Percentiles rank a stretch among this genome's conserved stretches.
Evolutionary conservation across 1,140 invertebrate species (phyloP).

Genomic region (Bombus difficillimus): DNA sequence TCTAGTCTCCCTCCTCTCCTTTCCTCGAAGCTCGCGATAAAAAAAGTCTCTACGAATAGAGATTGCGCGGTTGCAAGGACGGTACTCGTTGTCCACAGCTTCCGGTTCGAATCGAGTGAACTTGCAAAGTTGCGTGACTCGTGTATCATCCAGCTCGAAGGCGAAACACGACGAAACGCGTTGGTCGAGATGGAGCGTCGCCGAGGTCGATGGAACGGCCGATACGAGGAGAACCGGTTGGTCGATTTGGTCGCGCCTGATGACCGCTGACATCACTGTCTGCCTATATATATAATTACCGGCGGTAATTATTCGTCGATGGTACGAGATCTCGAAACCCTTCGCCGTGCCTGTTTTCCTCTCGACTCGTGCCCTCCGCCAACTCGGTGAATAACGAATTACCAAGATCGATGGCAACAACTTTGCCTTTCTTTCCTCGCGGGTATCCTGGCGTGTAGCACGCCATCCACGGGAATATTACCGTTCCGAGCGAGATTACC

Average conservation of each 20-base stretch:
- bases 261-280: constrained; percentile 26
- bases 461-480: constrained; percentile 16
- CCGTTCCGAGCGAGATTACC: neutral
- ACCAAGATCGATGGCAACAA: constrained; percentile 36
- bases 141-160: neutral
- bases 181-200: neutral
- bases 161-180: neutral
- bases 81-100: neutral
- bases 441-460: neutral
- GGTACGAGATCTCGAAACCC: neutral
- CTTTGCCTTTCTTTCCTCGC: constrained; percentile 30
- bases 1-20: too few species aligned
- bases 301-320: constrained; percentile 10
- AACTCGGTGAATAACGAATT: constrained; percentile 45
- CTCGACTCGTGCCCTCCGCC: constrained; percentile 17
- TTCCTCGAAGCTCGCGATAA: neutral
- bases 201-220: neutral
- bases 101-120: neutral
- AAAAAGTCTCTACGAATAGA: neutral
- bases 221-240: neutral
- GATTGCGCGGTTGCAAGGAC: too few species aligned
- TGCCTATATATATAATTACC: too few species aligned
- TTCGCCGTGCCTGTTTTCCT: neutral
- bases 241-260: constrained; percentile 4
- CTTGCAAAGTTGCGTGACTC: neutral